Percentiles rank a stretch among this genome's conserved stretches.
These are phyloP conservation scores for Sebastiscus albofasciatus DNA, from an alignment of 2,797 vertebrate species.

Conservation along the genomic window DNA sequence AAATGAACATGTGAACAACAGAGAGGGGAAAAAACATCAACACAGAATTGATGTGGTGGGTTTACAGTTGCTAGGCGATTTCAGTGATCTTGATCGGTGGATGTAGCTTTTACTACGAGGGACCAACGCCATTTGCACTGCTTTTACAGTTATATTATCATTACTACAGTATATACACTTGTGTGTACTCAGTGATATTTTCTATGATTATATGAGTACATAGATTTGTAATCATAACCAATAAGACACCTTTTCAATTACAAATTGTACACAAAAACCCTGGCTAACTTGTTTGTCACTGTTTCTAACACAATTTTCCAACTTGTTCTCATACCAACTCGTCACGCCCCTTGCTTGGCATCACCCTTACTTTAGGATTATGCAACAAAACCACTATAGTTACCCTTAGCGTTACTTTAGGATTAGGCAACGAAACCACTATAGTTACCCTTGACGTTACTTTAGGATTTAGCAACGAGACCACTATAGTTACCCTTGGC, in stretches of 20 bases:
- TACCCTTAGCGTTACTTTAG: no score
- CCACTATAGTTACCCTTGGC: no score
- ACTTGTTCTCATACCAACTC: no score
- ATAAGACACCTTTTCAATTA: background rate
- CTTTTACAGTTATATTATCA: background rate
- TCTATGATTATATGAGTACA: background rate
- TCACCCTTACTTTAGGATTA: no score
- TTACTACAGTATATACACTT: background rate
- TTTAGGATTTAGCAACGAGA: no score
- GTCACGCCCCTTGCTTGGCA: no score
- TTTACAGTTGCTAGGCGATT: conserved; percentile 67
- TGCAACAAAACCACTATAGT: no score
- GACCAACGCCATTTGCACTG: conserved; percentile 16
- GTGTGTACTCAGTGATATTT: background rate
- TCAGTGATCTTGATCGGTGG: conserved; percentile 51
- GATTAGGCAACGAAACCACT: no score
- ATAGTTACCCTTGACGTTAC: no score
- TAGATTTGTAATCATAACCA: background rate
- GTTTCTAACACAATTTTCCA: no score
- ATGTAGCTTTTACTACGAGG: conserved; percentile 42
- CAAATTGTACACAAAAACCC: background rate
- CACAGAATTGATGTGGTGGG: conserved; percentile 33
- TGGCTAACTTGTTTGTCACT: background rate
- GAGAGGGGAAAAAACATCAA: background rate
- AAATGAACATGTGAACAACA: conserved; percentile 75